A percentile compares a stretch with the other conserved stretches of the same genome.
phyloP scores from a whole-genome alignment of 2,888 invertebrate genomes.

The Caradrina clavipalpis region DNA sequence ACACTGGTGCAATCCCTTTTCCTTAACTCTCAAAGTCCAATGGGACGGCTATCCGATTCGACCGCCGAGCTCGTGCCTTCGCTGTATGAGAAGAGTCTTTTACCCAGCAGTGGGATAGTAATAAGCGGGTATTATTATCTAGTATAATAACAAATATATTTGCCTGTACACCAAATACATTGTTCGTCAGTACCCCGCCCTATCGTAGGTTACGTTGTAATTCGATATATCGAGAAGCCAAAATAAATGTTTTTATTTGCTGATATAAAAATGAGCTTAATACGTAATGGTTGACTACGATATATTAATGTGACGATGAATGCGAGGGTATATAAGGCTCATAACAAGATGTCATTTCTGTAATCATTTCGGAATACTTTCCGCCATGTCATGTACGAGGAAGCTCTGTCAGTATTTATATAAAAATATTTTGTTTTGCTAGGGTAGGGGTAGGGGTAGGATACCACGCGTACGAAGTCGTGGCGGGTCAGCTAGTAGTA shows the following conservation, averaged over 20 bases:
- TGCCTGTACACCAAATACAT: not conserved
- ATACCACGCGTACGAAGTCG: too few relatives aligned
- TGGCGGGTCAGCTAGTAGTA: too few relatives aligned
- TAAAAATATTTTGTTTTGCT: constrained; percentile 18
- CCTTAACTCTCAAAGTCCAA: too few relatives aligned
- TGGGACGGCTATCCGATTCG: too few relatives aligned
- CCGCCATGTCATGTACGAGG: constrained; percentile 8
- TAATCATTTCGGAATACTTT: constrained; percentile 35
- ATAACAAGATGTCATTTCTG: constrained; percentile 36
- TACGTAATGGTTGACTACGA: constrained; percentile 38
- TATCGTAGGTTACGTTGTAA: constrained; percentile 44
- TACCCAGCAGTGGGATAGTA: too few relatives aligned
- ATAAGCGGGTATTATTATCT: too few relatives aligned
- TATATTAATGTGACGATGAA: constrained; percentile 39
- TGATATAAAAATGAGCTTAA: constrained; percentile 63
- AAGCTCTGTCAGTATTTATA: constrained; percentile 22
- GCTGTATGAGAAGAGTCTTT: too few relatives aligned
- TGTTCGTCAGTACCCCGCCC: constrained; percentile 28
- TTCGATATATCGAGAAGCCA: constrained; percentile 59
- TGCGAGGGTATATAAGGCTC: constrained; percentile 16
- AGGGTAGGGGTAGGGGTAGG: too few relatives aligned
- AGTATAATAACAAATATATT: not conserved
- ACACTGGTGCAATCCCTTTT: too few relatives aligned
- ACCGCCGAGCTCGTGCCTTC: too few relatives aligned
- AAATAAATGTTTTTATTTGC: constrained; percentile 71